These are phyloP conservation scores for Formicarius rufipectus DNA, from an alignment of 2,113 vertebrate species.

Conservation along the genomic window DNA sequence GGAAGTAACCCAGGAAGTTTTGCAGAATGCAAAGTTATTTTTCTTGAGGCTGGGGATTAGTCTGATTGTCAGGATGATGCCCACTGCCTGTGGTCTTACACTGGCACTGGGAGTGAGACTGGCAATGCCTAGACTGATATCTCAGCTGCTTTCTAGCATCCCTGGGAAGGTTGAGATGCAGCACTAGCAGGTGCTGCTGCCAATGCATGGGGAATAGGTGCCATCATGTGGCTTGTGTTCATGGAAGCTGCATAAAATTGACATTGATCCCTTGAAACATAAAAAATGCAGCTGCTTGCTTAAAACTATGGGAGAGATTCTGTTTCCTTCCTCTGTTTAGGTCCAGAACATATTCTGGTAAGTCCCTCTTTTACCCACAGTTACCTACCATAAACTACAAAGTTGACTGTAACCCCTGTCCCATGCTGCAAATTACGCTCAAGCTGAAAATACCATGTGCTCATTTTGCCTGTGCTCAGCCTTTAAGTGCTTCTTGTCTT, in stretches of 20 bases:
- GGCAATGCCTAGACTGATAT: background rate
- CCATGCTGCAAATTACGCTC: background rate
- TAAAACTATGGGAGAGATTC: background rate
- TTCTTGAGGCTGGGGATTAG: background rate
- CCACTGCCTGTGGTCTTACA: background rate
- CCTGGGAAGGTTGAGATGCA: background rate
- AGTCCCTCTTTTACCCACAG: background rate
- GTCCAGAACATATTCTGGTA: background rate
- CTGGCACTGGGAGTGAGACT: background rate
- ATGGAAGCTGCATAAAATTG: background rate
- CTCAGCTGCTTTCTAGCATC: background rate
- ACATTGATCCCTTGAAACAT: background rate
- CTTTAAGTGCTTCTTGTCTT: background rate
- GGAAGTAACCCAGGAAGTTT: background rate
- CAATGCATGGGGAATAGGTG: fast-evolving
- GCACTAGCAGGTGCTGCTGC: background rate
- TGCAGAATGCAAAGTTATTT: background rate
- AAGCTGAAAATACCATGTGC: background rate
- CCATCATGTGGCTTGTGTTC: background rate
- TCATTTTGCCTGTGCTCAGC: background rate
- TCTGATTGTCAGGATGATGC: background rate
- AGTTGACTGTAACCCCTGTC: background rate
- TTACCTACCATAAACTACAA: background rate
- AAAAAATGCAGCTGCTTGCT: background rate
- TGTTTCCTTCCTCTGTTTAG: background rate